Evolutionary conservation across 2,113 vertebrate genomes (phyloP).

Genomic region (Ammodytes marinus): DNA sequence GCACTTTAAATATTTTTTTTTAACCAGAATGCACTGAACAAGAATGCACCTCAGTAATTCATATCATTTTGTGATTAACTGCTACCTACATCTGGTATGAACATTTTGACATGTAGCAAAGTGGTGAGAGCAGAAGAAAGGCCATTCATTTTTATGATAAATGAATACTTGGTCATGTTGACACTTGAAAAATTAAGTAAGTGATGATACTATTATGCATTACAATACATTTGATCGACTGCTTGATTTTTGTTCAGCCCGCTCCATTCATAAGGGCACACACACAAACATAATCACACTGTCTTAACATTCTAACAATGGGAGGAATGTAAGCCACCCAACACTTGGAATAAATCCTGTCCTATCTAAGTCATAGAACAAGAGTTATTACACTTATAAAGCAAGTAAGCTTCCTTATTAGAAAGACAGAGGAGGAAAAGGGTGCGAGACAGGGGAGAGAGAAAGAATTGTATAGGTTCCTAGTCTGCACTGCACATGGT

Average conservation of each 20-base stretch:
- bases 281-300: slow-evolving; percentile 36
- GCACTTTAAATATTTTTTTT: background rate
- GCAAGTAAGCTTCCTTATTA: slow-evolving; percentile 50
- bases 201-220: background rate
- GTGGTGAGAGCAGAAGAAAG: background rate
- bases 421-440: slow-evolving; percentile 33
- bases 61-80: slow-evolving; percentile 6
- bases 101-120: slow-evolving; percentile 27
- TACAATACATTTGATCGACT: background rate
- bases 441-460: background rate
- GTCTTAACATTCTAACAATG: slow-evolving; percentile 46
- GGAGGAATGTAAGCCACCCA: slow-evolving; percentile 47
- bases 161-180: background rate
- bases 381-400: slow-evolving; percentile 55
- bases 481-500: slow-evolving; percentile 6
- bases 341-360: slow-evolving; percentile 32
- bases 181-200: slow-evolving; percentile 4
- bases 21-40: background rate
- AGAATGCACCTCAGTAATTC: slow-evolving; percentile 1
- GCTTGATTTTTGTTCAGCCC: background rate
- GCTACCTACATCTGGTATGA: slow-evolving; percentile 23
- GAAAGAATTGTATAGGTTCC: slow-evolving; percentile 5
- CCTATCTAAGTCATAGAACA: slow-evolving; percentile 38
- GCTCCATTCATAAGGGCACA: background rate
- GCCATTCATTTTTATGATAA: background rate